These are phyloP conservation scores for Microcebus lehilahytsara DNA, from an alignment of 2,113 vertebrate species.

Conservation along the genomic window DNA sequence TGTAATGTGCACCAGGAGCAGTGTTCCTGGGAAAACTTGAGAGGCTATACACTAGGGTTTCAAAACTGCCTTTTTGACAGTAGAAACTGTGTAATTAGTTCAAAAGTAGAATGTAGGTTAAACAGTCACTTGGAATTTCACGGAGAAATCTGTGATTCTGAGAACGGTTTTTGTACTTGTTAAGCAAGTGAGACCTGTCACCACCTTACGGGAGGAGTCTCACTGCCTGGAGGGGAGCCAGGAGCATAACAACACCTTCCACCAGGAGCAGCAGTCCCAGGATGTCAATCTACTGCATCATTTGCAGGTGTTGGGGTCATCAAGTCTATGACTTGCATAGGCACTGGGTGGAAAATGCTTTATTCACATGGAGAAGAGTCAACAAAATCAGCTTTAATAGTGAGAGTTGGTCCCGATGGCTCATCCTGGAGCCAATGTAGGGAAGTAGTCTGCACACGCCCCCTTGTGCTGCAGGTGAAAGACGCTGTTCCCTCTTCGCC, in stretches of 20 bases:
- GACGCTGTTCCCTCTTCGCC: background rate
- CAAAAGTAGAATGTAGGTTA: background rate
- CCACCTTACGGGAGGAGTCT: background rate
- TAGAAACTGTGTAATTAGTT: background rate
- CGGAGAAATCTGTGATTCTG: background rate
- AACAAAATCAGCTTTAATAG: background rate
- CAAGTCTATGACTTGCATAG: background rate
- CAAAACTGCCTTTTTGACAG: background rate
- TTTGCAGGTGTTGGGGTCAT: background rate
- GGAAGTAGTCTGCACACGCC: background rate
- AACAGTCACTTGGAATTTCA: background rate
- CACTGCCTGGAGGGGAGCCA: background rate
- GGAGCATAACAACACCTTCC: background rate
- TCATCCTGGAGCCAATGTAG: rapidly evolving
- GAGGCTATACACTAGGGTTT: background rate
- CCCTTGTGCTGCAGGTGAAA: background rate
- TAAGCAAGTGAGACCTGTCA: background rate
- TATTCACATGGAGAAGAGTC: background rate
- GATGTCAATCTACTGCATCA: too few relatives aligned
- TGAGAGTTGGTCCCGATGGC: background rate
- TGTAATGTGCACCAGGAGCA: background rate
- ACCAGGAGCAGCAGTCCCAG: background rate
- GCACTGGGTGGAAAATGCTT: background rate
- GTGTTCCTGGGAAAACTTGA: background rate
- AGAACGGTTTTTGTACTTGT: background rate